Evolutionary conservation across 2,888 invertebrate species (phyloP).

Genomic region (Gymnoscelis rufifasciata): DNA sequence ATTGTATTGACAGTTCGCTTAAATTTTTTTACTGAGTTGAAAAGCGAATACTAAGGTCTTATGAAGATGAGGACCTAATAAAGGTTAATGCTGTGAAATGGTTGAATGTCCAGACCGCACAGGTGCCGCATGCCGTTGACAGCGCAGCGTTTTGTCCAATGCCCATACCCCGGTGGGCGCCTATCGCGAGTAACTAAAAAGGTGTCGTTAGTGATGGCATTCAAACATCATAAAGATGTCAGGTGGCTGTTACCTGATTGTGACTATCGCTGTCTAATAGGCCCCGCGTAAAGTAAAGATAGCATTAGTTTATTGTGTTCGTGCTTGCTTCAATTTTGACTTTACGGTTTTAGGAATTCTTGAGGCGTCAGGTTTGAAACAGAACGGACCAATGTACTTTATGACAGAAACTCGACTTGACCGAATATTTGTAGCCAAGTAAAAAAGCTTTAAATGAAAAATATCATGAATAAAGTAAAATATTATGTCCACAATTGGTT

Average conservation of each 20-base stretch:
- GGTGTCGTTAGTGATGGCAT: slow-evolving; percentile 79
- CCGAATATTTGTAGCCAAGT: too few species aligned
- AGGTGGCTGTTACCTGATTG: slow-evolving; percentile 72
- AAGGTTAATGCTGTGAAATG: too few species aligned
- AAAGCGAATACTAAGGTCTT: too few species aligned
- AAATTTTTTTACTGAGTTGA: too few species aligned
- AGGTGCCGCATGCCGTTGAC: slow-evolving; percentile 51
- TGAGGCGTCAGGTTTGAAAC: not conserved
- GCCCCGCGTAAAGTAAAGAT: slow-evolving; percentile 52
- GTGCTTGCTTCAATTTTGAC: slow-evolving; percentile 17
- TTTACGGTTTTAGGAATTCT: not conserved
- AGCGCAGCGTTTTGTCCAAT: slow-evolving; percentile 59
- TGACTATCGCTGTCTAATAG: slow-evolving; percentile 54
- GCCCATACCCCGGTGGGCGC: slow-evolving; percentile 53
- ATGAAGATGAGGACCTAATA: too few species aligned
- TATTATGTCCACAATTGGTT: too few species aligned
- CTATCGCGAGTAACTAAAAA: slow-evolving; percentile 77
- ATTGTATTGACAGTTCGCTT: too few species aligned
- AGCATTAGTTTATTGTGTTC: slow-evolving; percentile 28
- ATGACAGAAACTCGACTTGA: too few species aligned
- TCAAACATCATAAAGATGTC: slow-evolving; percentile 79
- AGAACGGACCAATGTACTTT: too few species aligned
- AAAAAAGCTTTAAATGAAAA: too few species aligned
- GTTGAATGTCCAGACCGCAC: slow-evolving; percentile 27
- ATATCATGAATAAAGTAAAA: too few species aligned